Conservation (phyloP, 2,113 vertebrate species). For the Clarias magur region DNA sequence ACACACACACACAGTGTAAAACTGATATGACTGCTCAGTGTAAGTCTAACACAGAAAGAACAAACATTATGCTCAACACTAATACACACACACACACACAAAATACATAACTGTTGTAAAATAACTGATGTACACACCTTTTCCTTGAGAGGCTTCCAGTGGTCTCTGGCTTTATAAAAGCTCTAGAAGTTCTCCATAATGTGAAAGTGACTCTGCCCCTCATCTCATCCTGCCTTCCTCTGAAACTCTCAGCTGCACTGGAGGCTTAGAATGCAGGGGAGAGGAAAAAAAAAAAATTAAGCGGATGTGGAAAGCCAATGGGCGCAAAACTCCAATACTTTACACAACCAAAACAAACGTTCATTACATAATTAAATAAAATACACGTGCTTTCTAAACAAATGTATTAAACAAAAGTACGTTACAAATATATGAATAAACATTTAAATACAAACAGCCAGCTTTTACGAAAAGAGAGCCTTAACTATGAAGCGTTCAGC, state of each 20-base stretch:
- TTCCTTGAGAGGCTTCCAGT: no score
- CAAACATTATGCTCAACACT: not conserved
- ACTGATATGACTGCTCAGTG: no score
- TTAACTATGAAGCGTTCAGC: not conserved
- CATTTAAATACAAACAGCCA: not conserved
- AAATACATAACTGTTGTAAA: not conserved
- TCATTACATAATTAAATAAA: no score
- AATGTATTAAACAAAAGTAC: not conserved
- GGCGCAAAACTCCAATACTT: not conserved
- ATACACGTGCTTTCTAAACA: no score
- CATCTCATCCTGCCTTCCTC: slow-evolving; percentile 19
- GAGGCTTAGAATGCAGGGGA: not conserved
- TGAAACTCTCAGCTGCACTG: not conserved
- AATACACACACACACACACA: not conserved
- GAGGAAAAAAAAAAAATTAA: no score
- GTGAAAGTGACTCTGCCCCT: not conserved
- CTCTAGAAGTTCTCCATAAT: not conserved
- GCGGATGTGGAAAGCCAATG: slow-evolving; percentile 3
- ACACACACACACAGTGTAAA: not conserved
- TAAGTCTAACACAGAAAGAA: not conserved
- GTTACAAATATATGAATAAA: not conserved
- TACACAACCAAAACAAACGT: no score
- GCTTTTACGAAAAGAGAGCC: not conserved
- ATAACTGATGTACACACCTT: not conserved
- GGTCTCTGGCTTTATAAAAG: not conserved